Conservation (phyloP, 2,888 invertebrate species). For the Aromia moschata region DNA sequence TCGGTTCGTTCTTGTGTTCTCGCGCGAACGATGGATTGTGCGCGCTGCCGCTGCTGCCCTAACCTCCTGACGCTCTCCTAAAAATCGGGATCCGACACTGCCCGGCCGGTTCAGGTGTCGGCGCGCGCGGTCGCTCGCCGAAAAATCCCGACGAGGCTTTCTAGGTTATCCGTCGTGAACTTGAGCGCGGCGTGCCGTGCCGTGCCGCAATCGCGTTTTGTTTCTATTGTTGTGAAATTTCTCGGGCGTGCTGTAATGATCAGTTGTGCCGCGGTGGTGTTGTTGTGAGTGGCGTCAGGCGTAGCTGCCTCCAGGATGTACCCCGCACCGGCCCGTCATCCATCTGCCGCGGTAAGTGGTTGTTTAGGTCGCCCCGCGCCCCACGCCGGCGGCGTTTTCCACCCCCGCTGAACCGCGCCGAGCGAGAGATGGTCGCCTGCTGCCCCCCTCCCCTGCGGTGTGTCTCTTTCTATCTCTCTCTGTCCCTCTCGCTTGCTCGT, state of each 20-base stretch:
- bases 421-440: slow-evolving; percentile 24
- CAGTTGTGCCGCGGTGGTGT: slow-evolving; percentile 25
- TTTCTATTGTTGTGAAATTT: slow-evolving; percentile 27
- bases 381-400: slow-evolving; percentile 24
- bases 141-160: slow-evolving; percentile 14
- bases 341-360: slow-evolving; percentile 77
- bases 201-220: slow-evolving; percentile 21
- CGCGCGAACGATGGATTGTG: slow-evolving; percentile 55
- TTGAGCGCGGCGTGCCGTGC: slow-evolving; percentile 16
- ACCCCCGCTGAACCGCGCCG: slow-evolving; percentile 24
- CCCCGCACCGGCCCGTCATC: slow-evolving; percentile 80
- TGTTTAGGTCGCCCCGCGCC: slow-evolving; percentile 32
- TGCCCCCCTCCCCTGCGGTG: neutral
- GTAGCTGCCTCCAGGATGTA: slow-evolving; percentile 66
- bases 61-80: slow-evolving; percentile 44
- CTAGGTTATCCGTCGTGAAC: slow-evolving; percentile 38
- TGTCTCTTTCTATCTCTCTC: slow-evolving; percentile 4
- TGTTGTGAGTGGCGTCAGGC: slow-evolving; percentile 23
- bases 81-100: slow-evolving; percentile 38
- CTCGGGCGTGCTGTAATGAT: slow-evolving; percentile 29
- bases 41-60: slow-evolving; percentile 50
- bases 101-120: neutral
- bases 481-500: neutral
- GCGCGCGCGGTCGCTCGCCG: slow-evolving; percentile 1
- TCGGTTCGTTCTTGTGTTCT: slow-evolving; percentile 35